phyloP scores from a whole-genome alignment of 2,113 vertebrate genomes.

The Gnathochromis pfefferi region DNA sequence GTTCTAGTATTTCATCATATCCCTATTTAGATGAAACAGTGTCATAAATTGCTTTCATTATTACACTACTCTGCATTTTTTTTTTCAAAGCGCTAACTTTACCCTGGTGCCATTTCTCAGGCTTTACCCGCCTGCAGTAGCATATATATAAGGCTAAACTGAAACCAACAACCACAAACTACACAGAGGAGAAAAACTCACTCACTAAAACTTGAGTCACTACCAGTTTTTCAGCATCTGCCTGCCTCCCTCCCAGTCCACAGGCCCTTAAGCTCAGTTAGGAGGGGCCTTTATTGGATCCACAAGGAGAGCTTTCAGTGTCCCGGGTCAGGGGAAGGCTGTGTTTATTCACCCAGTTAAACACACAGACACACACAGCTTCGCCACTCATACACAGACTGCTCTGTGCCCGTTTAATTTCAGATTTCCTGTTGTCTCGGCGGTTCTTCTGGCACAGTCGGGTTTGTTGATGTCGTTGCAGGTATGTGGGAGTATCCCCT shows the following conservation, averaged over 20 bases:
- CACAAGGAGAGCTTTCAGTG: slow-evolving; percentile 40
- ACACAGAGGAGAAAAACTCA: not conserved
- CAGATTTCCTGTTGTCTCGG: not conserved
- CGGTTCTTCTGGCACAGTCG: not conserved
- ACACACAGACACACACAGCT: not conserved
- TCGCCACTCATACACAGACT: not conserved
- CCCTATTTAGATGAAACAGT: not conserved
- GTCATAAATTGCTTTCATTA: not conserved
- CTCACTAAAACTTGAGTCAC: slow-evolving; percentile 4
- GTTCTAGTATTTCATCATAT: not conserved
- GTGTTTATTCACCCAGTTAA: slow-evolving; percentile 39
- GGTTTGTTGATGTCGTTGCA: slow-evolving; percentile 21
- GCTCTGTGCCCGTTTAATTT: slow-evolving; percentile 15
- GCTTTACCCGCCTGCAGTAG: not conserved
- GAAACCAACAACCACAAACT: slow-evolving; percentile 3
- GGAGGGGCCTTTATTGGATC: slow-evolving; percentile 16
- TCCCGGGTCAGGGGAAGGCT: slow-evolving; percentile 44
- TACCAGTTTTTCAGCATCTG: not conserved
- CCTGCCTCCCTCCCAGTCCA: not conserved
- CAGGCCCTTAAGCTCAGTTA: not conserved
- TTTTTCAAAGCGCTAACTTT: not conserved
- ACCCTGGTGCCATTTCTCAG: not conserved
- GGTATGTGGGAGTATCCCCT: not conserved
- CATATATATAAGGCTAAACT: not conserved
- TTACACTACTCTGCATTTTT: not conserved